phyloP scores from a whole-genome alignment of 2,888 invertebrate species.

The Thumatha senex region DNA sequence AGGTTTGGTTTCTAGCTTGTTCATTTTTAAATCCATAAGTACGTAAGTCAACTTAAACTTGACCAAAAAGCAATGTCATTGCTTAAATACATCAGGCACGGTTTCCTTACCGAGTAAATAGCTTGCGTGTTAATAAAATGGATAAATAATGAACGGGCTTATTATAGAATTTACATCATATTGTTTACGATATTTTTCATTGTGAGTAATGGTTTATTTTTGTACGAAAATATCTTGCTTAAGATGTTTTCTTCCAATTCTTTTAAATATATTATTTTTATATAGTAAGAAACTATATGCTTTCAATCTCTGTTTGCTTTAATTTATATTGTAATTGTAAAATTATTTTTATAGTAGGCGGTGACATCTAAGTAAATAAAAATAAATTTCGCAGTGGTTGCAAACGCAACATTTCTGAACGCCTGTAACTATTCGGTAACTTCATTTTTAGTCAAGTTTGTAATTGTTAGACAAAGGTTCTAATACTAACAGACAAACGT shows the following conservation, averaged over 20 bases:
- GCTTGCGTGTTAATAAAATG: constrained; percentile 60
- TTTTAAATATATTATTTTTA: neutral
- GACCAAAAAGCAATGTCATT: constrained; percentile 67
- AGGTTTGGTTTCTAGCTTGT: constrained; percentile 31
- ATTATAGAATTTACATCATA: constrained; percentile 69
- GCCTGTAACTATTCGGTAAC: too few species aligned
- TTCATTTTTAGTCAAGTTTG: too few species aligned
- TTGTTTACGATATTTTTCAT: constrained; percentile 33
- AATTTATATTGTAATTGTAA: too few species aligned
- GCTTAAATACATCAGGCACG: constrained; percentile 41
- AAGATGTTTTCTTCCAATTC: neutral
- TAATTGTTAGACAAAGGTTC: too few species aligned
- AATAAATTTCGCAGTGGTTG: too few species aligned
- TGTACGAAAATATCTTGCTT: neutral
- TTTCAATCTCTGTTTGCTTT: too few species aligned
- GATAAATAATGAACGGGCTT: constrained; percentile 61
- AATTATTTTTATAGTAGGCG: too few species aligned
- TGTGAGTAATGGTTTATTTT: too few species aligned
- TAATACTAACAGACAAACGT: too few species aligned
- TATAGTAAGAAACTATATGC: neutral
- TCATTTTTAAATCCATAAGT: constrained; percentile 23
- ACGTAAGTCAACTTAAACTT: constrained; percentile 65
- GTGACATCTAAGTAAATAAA: too few species aligned
- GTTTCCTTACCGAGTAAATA: constrained; percentile 46
- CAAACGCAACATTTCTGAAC: too few species aligned